Conservation (phyloP, 2,888 invertebrate species). For the Pyralis farinalis region DNA sequence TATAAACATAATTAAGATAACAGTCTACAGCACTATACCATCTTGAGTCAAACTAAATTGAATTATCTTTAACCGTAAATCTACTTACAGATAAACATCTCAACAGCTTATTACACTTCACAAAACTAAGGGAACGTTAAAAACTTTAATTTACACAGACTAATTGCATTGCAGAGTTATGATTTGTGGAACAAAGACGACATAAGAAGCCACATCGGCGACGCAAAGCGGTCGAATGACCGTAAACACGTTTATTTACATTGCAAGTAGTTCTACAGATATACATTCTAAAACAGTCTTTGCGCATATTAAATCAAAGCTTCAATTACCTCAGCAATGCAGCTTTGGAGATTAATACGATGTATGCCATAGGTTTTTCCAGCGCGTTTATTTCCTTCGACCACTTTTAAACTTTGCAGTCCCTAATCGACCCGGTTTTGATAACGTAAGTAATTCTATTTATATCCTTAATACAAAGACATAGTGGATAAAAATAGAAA, state of each 20-base stretch:
- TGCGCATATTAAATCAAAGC: not conserved
- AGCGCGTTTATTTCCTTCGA: constrained; percentile 1
- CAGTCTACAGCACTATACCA: too few species aligned
- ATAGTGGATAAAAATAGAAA: too few species aligned
- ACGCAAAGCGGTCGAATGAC: constrained; percentile 24
- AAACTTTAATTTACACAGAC: not conserved
- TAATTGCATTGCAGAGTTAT: constrained; percentile 9
- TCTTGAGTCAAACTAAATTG: too few species aligned
- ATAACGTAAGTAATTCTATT: too few species aligned
- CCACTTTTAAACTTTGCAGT: not conserved
- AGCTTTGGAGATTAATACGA: constrained; percentile 2
- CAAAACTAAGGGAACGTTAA: not conserved
- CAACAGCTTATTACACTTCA: not conserved
- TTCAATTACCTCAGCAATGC: not conserved
- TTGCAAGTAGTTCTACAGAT: constrained; percentile 1
- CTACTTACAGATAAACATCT: constrained; percentile 5
- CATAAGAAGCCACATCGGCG: constrained; percentile 19
- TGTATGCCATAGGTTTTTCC: constrained; percentile 9
- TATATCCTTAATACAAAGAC: too few species aligned
- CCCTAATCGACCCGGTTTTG: not conserved
- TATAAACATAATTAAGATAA: too few species aligned
- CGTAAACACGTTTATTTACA: constrained; percentile 33
- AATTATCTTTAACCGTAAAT: too few species aligned
- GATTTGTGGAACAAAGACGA: constrained; percentile 14
- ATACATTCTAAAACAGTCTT: not conserved